Percentiles rank a stretch among this genome's conserved stretches.
Conservation (phyloP, 2,888 invertebrate species). For the Frankliniella fusca region DNA sequence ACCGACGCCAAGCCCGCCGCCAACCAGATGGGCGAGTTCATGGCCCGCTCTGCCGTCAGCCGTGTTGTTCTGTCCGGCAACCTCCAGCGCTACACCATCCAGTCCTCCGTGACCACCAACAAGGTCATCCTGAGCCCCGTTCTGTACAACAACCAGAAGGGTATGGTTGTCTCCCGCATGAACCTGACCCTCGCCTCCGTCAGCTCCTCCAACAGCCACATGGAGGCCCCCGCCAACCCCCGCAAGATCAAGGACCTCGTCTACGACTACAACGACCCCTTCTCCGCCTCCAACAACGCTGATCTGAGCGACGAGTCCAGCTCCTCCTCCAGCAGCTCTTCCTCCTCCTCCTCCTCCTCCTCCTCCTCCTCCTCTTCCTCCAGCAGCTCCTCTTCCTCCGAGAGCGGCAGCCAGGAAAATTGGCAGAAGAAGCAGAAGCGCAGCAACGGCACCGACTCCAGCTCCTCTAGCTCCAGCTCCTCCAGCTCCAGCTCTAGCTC, state of each 20-base stretch:
- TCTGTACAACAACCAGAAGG: conserved; percentile 56
- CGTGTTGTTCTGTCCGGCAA: conserved; percentile 56
- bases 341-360: conserved; percentile 33
- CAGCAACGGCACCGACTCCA: not conserved
- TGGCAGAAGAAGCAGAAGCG: not conserved
- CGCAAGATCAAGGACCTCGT: conserved; percentile 46
- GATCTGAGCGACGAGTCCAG: conserved; percentile 31
- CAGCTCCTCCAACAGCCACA: conserved; percentile 34
- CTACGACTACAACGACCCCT: conserved; percentile 43
- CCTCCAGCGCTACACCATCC: conserved; percentile 57
- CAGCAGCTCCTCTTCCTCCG: conserved; percentile 36
- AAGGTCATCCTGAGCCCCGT: conserved; percentile 58
- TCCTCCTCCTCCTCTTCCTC: conserved; percentile 36
- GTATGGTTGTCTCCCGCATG: conserved; percentile 58
- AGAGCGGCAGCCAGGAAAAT: conserved; percentile 31
- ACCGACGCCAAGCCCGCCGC: conserved; percentile 52
- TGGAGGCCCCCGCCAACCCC: conserved; percentile 40
- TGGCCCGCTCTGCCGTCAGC: conserved; percentile 55
- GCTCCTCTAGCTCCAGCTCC: conserved; percentile 24
- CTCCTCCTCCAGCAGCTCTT: conserved; percentile 32
- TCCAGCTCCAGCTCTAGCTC: conserved; percentile 33
- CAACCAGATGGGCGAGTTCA: conserved; percentile 52
- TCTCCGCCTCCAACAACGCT: conserved; percentile 41
- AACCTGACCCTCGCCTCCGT: conserved; percentile 51
- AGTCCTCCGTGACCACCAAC: conserved; percentile 60